Conservation (phyloP, 1,140 invertebrate genomes). For the Sarcophaga bullata region DNA sequence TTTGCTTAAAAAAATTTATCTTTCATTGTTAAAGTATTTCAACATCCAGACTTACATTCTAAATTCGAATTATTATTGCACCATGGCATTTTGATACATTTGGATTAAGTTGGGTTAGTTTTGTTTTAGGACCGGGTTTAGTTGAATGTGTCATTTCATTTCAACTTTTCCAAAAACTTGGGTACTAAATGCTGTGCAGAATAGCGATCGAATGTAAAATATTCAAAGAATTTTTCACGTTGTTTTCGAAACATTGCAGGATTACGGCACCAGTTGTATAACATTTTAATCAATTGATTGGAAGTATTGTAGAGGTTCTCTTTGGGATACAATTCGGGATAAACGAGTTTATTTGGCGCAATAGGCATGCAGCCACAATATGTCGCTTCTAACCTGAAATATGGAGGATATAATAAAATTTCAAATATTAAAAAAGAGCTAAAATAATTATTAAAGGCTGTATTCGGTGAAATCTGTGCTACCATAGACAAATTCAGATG, state of each 20-base stretch:
- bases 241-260: slow-evolving; percentile 59
- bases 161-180: slow-evolving; percentile 57
- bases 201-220: slow-evolving; percentile 58
- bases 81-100: slow-evolving; percentile 32
- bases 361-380: slow-evolving; percentile 76
- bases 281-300: slow-evolving; percentile 69
- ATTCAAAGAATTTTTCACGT: slow-evolving; percentile 61
- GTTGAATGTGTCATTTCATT: no score
- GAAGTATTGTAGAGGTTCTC: slow-evolving; percentile 72
- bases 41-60: slow-evolving; percentile 29
- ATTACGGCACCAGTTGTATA: slow-evolving; percentile 67
- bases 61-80: slow-evolving; percentile 42
- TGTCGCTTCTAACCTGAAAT: slow-evolving; percentile 74
- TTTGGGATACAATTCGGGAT: slow-evolving; percentile 79
- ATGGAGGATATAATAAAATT: slow-evolving; percentile 35
- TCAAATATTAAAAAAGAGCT: not conserved
- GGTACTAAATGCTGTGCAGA: slow-evolving; percentile 59
- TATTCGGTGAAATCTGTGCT: no score
- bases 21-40: not conserved
- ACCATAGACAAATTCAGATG: not conserved
- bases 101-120: not conserved
- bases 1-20: not conserved
- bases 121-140: not conserved
- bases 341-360: slow-evolving; percentile 76
- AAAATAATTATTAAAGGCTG: no score